These are phyloP conservation scores for Pachypanchax playfairii DNA, from an alignment of 2,113 vertebrate species.

Conservation along the genomic window DNA sequence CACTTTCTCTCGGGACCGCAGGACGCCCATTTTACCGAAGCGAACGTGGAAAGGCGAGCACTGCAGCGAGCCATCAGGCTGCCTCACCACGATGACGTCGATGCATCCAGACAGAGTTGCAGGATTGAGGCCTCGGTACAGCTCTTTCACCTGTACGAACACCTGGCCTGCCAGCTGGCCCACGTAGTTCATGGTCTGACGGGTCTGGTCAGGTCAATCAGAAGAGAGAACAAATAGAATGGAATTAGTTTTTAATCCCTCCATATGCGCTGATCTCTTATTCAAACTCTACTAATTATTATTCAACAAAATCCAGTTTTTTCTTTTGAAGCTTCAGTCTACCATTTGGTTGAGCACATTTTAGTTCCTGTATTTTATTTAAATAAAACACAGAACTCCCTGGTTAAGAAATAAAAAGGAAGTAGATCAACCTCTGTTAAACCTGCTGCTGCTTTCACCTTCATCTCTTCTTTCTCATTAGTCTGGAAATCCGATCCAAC, in stretches of 20 bases:
- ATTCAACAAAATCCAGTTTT: too few species aligned
- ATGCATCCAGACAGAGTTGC: conserved; percentile 95
- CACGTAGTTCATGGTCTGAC: conserved; percentile 97
- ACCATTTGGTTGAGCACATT: too few species aligned
- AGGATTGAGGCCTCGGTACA: conserved; percentile 94
- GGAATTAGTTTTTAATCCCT: too few species aligned
- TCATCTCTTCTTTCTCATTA: background rate
- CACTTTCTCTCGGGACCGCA: conserved; percentile 96
- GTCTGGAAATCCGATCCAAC: conserved; percentile 32
- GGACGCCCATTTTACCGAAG: conserved; percentile 96
- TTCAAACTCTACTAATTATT: too few species aligned
- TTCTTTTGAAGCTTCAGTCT: too few species aligned
- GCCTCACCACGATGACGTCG: conserved; percentile 92
- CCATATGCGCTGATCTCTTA: background rate
- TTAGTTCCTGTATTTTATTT: too few species aligned
- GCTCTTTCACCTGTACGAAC: conserved; percentile 96
- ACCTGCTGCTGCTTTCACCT: conserved; percentile 17
- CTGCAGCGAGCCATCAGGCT: conserved; percentile 91
- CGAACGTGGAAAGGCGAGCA: conserved; percentile 97
- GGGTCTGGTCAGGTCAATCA: conserved; percentile 42
- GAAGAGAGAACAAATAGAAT: background rate
- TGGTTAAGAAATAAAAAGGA: background rate
- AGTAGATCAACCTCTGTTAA: conserved; percentile 10
- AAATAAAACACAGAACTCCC: too few species aligned
- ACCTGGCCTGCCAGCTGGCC: conserved; percentile 96